Evolutionary conservation across 1,140 invertebrate genomes (phyloP).

Genomic region (Brachionus rubens): DNA sequence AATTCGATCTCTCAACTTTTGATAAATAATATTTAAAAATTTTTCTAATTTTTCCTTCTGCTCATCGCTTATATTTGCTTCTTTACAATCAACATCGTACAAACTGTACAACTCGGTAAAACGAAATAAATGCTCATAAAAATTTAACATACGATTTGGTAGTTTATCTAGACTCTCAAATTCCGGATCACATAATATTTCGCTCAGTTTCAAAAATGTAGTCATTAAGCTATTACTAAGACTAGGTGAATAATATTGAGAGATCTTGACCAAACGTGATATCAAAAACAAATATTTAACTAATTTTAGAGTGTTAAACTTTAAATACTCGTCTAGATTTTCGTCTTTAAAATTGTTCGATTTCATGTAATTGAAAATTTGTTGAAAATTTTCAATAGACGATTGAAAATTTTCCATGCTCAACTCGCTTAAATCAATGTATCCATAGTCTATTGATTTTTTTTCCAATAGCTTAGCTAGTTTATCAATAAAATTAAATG

Average conservation of each 20-base stretch:
- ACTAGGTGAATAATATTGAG: neutral
- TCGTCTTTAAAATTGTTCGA: neutral
- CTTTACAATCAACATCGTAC: conserved; percentile 21
- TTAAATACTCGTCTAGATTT: conserved; percentile 4
- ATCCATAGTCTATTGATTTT: conserved; percentile 16
- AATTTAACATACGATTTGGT: neutral
- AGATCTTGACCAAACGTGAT: conserved; percentile 5
- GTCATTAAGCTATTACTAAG: neutral
- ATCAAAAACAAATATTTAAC: neutral
- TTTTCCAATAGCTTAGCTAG: neutral
- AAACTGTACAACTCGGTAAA: conserved; percentile 8
- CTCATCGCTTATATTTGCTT: neutral
- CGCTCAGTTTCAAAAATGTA: neutral
- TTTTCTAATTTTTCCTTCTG: neutral
- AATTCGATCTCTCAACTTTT: neutral
- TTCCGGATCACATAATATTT: neutral
- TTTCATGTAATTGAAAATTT: neutral
- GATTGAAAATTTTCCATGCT: neutral
- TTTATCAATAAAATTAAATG: conserved; percentile 5
- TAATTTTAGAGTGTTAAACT: neutral
- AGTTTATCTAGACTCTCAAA: neutral
- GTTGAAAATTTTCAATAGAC: neutral
- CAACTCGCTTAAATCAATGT: neutral
- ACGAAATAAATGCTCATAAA: neutral
- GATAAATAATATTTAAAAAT: neutral